phyloP scores from a whole-genome alignment of 1,140 invertebrate species.

The Bombus haemorrhoidalis region DNA sequence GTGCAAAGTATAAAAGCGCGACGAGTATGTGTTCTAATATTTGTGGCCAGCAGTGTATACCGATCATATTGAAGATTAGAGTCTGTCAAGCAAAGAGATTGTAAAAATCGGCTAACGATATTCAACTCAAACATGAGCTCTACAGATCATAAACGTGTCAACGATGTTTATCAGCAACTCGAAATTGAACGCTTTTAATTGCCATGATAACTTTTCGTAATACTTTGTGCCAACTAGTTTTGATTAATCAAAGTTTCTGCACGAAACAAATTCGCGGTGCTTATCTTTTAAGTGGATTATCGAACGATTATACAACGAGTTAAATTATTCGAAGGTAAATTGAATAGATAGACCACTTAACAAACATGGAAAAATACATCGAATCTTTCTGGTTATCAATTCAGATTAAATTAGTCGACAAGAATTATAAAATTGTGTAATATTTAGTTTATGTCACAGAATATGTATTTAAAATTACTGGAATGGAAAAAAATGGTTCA shows the following conservation, averaged over 20 bases:
- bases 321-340: not conserved
- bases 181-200: not conserved
- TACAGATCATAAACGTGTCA: not conserved
- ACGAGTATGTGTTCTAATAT: no score
- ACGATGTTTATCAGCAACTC: not conserved
- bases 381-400: not conserved
- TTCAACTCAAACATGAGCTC: no score
- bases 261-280: not conserved
- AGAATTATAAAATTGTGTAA: not conserved
- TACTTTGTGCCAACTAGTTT: not conserved
- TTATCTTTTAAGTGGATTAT: not conserved
- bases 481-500: not conserved
- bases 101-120: not conserved
- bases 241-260: not conserved
- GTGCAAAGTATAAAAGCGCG: no score
- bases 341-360: not conserved
- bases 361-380: not conserved
- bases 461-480: not conserved
- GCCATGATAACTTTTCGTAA: not conserved
- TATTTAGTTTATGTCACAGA: not conserved
- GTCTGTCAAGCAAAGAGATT: no score
- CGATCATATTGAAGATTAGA: no score
- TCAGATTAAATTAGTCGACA: not conserved
- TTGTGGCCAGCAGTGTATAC: no score
- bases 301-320: not conserved